phyloP scores from a whole-genome alignment of 1,140 invertebrate species.

The Drosophila asahinai region DNA sequence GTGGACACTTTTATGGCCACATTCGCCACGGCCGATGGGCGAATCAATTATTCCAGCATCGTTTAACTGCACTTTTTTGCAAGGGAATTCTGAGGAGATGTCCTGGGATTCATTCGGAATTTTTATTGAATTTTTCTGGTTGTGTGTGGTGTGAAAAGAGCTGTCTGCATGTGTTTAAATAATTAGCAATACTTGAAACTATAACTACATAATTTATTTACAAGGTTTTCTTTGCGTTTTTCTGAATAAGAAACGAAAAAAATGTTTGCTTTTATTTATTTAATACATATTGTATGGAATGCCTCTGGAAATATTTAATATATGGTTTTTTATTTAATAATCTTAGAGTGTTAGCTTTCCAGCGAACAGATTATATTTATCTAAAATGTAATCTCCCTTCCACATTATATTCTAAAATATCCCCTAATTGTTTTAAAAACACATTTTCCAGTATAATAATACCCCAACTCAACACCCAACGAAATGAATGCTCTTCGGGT shows the following conservation, averaged over 20 bases:
- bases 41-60: constrained; percentile 69
- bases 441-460: constrained; percentile 11
- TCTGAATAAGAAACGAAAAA: no score
- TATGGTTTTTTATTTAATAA: no score
- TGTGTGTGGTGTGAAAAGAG: neutral
- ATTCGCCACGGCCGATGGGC: constrained; percentile 57
- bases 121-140: constrained; percentile 1
- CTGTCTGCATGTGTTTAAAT: neutral
- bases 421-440: constrained; percentile 18
- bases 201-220: neutral
- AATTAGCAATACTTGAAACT: neutral
- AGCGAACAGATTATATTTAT: no score
- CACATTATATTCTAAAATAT: neutral
- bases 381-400: neutral
- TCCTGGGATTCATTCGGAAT: neutral
- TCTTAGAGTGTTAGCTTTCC: no score
- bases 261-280: no score
- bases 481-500: constrained; percentile 33
- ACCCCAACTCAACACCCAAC: neutral
- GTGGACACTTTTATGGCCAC: constrained; percentile 72
- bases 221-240: neutral
- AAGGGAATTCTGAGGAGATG: neutral
- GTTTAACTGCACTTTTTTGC: constrained; percentile 30
- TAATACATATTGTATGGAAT: no score
- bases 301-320: no score